phyloP scores from a whole-genome alignment of 1,140 invertebrate species.

The Leptinotarsa lineolata region DNA sequence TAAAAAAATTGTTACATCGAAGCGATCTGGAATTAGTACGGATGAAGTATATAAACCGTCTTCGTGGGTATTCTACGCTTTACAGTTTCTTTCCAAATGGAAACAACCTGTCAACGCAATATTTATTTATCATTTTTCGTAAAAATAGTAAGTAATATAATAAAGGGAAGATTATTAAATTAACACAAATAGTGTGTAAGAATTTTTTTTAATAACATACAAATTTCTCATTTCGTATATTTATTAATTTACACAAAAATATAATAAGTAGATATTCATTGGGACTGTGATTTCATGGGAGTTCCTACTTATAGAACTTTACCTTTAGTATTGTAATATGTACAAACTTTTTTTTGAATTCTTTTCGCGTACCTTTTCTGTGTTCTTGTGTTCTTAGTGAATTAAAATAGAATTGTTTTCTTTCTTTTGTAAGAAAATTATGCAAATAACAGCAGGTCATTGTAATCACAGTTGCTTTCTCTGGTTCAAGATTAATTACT shows the following conservation, averaged over 20 bases:
- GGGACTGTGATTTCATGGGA: not conserved
- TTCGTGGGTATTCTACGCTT: conserved; percentile 7
- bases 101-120: conserved; percentile 1
- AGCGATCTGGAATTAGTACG: not conserved
- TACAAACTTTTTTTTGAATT: not conserved
- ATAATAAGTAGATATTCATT: not conserved
- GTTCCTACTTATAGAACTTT: not conserved
- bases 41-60: conserved; percentile 17
- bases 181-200: not conserved
- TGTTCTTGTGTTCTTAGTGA: too few species aligned
- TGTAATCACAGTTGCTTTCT: not conserved
- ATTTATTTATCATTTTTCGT: not conserved
- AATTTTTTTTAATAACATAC: not conserved
- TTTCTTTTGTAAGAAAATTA: conserved; percentile 18
- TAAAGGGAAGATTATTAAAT: not conserved
- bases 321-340: conserved; percentile 14
- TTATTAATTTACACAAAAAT: not conserved
- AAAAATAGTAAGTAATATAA: not conserved
- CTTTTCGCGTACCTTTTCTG: too few species aligned
- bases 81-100: conserved; percentile 13
- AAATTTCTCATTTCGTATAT: not conserved
- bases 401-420: conserved; percentile 3
- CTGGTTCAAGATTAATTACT: not conserved
- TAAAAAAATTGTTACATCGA: conserved; percentile 24
- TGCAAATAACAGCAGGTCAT: conserved; percentile 14